Evolutionary conservation across 2,113 vertebrate genomes (phyloP).

Genomic region (Vicugna pacos): DNA sequence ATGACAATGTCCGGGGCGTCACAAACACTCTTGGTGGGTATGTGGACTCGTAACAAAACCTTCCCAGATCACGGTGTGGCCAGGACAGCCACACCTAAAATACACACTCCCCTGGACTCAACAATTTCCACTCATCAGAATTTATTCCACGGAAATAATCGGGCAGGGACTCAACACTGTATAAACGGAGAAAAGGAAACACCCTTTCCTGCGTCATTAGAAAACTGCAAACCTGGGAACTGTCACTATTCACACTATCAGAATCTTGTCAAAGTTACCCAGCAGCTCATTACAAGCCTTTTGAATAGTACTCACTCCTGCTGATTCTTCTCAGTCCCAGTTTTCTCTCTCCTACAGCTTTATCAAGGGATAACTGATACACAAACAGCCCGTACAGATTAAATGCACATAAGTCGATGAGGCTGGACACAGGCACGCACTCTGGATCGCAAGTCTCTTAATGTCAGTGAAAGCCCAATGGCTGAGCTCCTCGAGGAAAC

Average conservation of each 20-base stretch:
- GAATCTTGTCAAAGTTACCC: not conserved
- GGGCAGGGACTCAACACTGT: not conserved
- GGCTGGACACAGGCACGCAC: not conserved
- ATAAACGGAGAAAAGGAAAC: not conserved
- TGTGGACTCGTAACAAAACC: not conserved
- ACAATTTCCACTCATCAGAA: not conserved
- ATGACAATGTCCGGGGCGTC: not conserved
- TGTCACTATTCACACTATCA: not conserved
- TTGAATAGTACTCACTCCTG: not conserved
- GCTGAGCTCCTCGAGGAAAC: not conserved
- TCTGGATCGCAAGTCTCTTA: not conserved
- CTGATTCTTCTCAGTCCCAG: not conserved
- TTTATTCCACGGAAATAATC: not conserved
- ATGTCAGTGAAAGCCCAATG: not conserved
- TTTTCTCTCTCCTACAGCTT: not conserved
- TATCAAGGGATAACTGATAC: not conserved
- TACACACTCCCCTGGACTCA: not conserved
- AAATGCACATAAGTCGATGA: not conserved
- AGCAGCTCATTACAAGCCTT: not conserved
- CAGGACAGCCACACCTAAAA: not conserved
- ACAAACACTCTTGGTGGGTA: not conserved
- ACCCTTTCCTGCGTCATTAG: not conserved
- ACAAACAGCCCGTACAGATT: not conserved
- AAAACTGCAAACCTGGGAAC: not conserved
- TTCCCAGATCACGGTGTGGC: not conserved